Conservation (phyloP, 2,888 invertebrate genomes). For the Dryomyza anilis region DNA sequence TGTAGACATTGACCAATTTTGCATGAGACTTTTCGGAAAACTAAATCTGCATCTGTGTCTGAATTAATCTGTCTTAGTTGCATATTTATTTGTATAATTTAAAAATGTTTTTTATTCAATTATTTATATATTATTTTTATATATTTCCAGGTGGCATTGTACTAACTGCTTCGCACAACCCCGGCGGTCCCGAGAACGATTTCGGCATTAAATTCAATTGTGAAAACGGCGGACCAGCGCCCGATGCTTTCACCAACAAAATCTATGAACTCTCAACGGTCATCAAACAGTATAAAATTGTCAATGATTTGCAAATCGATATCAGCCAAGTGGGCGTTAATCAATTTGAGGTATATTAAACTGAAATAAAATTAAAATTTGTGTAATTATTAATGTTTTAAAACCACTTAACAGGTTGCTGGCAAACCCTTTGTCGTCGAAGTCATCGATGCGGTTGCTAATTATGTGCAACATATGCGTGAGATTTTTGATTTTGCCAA, state of each 20-base stretch:
- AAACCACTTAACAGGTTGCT: neutral
- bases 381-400: neutral
- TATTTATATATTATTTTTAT: too few relatives aligned
- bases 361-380: neutral
- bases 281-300: conserved; percentile 81
- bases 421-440: conserved; percentile 80
- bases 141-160: conserved; percentile 93
- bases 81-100: too few relatives aligned
- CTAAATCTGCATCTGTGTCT: too few relatives aligned
- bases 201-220: conserved; percentile 99
- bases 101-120: too few relatives aligned
- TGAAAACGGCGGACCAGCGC: conserved; percentile 96
- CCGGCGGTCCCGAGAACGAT: conserved; percentile 95
- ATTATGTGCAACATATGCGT: conserved; percentile 91
- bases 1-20: too few relatives aligned
- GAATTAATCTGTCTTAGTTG: too few relatives aligned
- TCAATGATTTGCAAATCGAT: conserved; percentile 77
- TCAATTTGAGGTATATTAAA: conserved; percentile 63
- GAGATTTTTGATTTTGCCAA: conserved; percentile 93
- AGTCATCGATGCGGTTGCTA: conserved; percentile 87
- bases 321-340: conserved; percentile 74
- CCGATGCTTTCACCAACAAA: conserved; percentile 85
- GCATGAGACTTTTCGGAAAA: too few relatives aligned
- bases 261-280: conserved; percentile 82
- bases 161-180: conserved; percentile 98